phyloP scores from a whole-genome alignment of 2,113 vertebrate species.

The Onychostruthus taczanowskii region DNA sequence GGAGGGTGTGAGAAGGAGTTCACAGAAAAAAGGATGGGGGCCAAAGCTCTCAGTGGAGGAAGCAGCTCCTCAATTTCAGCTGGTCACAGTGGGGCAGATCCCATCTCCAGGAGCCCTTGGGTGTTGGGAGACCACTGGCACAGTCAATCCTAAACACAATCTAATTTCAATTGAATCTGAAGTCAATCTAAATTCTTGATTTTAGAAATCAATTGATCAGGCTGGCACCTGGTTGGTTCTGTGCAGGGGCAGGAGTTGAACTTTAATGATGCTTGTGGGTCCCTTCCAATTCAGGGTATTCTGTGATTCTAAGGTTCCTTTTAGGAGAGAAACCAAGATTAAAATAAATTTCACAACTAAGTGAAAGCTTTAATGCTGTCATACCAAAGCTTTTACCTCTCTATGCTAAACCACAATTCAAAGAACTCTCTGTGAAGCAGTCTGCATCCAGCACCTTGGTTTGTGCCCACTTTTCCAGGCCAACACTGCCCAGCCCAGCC shows the following conservation, averaged over 20 bases:
- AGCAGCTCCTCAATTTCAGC: background rate
- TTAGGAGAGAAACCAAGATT: background rate
- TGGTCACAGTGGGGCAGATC: too few relatives aligned
- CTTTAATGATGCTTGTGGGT: background rate
- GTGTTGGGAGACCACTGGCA: background rate
- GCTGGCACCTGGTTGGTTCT: too few relatives aligned
- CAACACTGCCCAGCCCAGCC: background rate
- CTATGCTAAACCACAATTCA: background rate
- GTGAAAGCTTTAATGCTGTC: background rate
- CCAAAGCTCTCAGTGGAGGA: background rate
- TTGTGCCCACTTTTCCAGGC: background rate
- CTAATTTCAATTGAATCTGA: too few relatives aligned
- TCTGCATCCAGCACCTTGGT: background rate
- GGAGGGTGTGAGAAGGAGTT: background rate
- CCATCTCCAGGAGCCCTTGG: fast-evolving
- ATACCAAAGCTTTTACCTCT: background rate
- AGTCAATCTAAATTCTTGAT: background rate
- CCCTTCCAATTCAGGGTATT: background rate
- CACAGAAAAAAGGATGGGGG: background rate
- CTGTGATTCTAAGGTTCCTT: background rate
- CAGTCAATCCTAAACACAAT: background rate
- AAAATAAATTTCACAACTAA: background rate
- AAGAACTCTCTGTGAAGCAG: background rate
- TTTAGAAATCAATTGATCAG: background rate
- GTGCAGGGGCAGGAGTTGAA: background rate